These are phyloP conservation scores for Drosophila bifasciata DNA, from an alignment of 1,140 invertebrate genomes.

Conservation along the genomic window DNA sequence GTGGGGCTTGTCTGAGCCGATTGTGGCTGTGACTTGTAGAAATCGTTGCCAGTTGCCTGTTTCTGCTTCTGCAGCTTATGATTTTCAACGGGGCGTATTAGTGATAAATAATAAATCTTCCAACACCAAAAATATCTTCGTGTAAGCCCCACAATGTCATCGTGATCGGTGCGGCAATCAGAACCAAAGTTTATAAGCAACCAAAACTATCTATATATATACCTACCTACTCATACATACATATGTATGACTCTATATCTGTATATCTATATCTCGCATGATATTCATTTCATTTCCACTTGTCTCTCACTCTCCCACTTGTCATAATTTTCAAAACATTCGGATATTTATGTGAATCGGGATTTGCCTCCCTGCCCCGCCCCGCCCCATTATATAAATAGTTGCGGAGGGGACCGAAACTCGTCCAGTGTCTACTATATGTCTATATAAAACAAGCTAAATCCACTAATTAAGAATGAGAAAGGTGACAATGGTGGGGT, in stretches of 20 bases:
- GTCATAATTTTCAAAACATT: slow-evolving; percentile 75
- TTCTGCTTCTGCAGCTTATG: slow-evolving; percentile 60
- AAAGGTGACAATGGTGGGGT: slow-evolving; percentile 77
- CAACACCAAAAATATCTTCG: slow-evolving; percentile 47
- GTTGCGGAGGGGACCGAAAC: slow-evolving; percentile 26
- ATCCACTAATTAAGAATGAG: slow-evolving; percentile 79
- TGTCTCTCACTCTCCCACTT: slow-evolving; percentile 73
- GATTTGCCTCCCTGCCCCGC: slow-evolving; percentile 49
- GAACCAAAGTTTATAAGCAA: slow-evolving; percentile 50
- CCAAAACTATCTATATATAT: too few species aligned
- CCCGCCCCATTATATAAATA: slow-evolving; percentile 52
- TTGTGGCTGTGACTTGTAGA: slow-evolving; percentile 80
- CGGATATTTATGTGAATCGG: slow-evolving; percentile 67
- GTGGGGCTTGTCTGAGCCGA: slow-evolving; percentile 67
- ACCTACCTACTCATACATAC: slow-evolving; percentile 9
- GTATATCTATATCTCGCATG: not conserved
- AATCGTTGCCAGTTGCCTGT: slow-evolving; percentile 50
- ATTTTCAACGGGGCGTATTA: slow-evolving; percentile 81
- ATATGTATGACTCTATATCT: not conserved
- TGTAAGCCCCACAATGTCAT: slow-evolving; percentile 40
- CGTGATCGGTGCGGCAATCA: slow-evolving; percentile 28
- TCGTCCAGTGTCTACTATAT: slow-evolving; percentile 29
- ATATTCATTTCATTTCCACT: slow-evolving; percentile 51
- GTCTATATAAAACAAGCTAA: slow-evolving; percentile 59
- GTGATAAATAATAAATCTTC: slow-evolving; percentile 79